Evolutionary conservation across 1,140 invertebrate genomes (phyloP).

Genomic region (Drosophila dunni): DNA sequence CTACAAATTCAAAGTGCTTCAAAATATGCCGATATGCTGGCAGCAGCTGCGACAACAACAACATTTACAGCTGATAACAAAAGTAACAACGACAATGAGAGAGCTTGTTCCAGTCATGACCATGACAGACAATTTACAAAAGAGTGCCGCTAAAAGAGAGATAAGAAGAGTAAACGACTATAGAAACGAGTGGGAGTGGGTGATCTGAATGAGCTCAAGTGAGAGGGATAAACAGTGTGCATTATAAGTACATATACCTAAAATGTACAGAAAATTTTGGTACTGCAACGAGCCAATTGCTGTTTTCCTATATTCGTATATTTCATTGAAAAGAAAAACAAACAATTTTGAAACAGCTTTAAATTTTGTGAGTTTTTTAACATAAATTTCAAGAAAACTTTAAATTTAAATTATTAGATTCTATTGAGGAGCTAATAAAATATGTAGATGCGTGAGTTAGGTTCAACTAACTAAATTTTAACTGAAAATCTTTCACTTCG

Average conservation of each 20-base stretch:
- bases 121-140: constrained; percentile 43
- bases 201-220: not conserved
- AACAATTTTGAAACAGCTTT: too few relatives aligned
- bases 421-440: too few relatives aligned
- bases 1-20: constrained; percentile 32
- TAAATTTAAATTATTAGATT: too few relatives aligned
- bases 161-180: not conserved
- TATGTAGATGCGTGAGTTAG: too few relatives aligned
- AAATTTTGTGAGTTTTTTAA: too few relatives aligned
- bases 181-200: not conserved
- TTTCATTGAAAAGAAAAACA: too few relatives aligned
- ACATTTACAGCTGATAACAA: constrained; percentile 16
- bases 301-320: too few relatives aligned
- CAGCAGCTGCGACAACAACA: constrained; percentile 18
- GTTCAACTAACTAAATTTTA: too few relatives aligned
- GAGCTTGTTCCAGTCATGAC: constrained; percentile 14
- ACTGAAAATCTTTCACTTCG: too few relatives aligned
- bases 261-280: not conserved
- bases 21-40: constrained; percentile 45
- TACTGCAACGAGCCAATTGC: too few relatives aligned
- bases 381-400: too few relatives aligned
- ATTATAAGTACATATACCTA: not conserved
- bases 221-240: constrained; percentile 1
- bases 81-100: constrained; percentile 15
- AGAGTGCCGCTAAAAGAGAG: constrained; percentile 1